Percentiles rank a stretch among this genome's conserved stretches.
These are phyloP conservation scores for Drosophila kohkoa DNA, from an alignment of 1,140 invertebrate species.

Conservation along the genomic window DNA sequence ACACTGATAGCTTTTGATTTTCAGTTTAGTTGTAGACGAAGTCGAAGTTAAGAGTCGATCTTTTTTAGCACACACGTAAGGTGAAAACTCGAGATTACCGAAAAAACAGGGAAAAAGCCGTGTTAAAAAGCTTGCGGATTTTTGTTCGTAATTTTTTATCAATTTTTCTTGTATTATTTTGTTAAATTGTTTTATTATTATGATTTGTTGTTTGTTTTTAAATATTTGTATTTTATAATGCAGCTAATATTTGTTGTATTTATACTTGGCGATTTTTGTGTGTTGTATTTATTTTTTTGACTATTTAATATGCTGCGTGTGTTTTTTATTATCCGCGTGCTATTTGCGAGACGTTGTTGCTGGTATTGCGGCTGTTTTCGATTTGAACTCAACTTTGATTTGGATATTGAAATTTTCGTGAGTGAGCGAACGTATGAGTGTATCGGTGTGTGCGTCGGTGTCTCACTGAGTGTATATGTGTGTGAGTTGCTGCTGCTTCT, in stretches of 20 bases:
- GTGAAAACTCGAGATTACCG: conserved; percentile 49
- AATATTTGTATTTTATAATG: conserved; percentile 10
- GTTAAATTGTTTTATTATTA: not conserved
- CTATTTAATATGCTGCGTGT: conserved; percentile 59
- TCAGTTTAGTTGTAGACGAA: conserved; percentile 19
- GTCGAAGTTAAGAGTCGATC: conserved; percentile 17
- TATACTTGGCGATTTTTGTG: conserved; percentile 37
- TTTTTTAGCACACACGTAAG: conserved; percentile 54
- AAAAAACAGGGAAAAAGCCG: conserved; percentile 42
- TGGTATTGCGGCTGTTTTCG: conserved; percentile 84
- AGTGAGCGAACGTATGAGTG: conserved; percentile 59
- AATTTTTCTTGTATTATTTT: conserved; percentile 8
- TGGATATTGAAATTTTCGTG: conserved; percentile 84
- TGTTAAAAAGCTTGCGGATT: conserved; percentile 46
- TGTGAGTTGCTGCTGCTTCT: conserved; percentile 31
- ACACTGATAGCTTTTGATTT: conserved; percentile 46
- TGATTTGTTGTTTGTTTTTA: not conserved
- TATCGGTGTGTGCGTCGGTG: conserved; percentile 39
- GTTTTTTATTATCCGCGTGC: conserved; percentile 80
- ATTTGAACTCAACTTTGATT: conserved; percentile 85
- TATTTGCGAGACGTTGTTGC: conserved; percentile 82
- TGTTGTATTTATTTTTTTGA: conserved; percentile 38
- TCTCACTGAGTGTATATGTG: not conserved
- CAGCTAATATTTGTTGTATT: conserved; percentile 22
- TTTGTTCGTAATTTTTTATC: conserved; percentile 6